Conservation (phyloP, 2,888 invertebrate genomes). For the Acleris emargana region DNA sequence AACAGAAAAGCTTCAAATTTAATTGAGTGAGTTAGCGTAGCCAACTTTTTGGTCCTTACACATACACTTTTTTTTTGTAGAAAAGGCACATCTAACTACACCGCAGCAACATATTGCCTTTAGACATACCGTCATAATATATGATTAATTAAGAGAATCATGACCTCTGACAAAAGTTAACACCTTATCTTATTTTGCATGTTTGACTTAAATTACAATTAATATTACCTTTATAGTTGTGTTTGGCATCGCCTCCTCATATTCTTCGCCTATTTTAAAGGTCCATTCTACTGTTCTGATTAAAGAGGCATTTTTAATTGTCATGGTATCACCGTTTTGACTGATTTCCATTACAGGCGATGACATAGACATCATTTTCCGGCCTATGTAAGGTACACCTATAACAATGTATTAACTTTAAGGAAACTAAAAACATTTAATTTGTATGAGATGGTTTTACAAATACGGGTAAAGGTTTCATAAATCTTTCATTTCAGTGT, state of each 20-base stretch:
- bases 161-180: background rate
- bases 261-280: slow-evolving; percentile 85
- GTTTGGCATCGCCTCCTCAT: slow-evolving; percentile 86
- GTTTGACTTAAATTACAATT: background rate
- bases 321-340: slow-evolving; percentile 81
- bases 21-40: no score
- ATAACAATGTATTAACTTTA: slow-evolving; percentile 11
- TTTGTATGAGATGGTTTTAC: no score
- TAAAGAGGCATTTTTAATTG: slow-evolving; percentile 82
- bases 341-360: slow-evolving; percentile 85
- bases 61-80: no score
- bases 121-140: no score
- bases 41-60: no score
- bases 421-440: background rate
- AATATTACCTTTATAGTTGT: slow-evolving; percentile 66
- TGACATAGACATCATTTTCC: slow-evolving; percentile 86
- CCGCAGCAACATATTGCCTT: no score
- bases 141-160: no score
- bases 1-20: no score
- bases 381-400: slow-evolving; percentile 86
- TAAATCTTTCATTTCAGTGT: no score
- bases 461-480: no score
- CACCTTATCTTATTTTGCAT: background rate
- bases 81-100: no score
- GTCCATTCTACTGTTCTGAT: slow-evolving; percentile 79